phyloP scores from a whole-genome alignment of 2,113 vertebrate species.

The Corynorhinus townsendii region DNA sequence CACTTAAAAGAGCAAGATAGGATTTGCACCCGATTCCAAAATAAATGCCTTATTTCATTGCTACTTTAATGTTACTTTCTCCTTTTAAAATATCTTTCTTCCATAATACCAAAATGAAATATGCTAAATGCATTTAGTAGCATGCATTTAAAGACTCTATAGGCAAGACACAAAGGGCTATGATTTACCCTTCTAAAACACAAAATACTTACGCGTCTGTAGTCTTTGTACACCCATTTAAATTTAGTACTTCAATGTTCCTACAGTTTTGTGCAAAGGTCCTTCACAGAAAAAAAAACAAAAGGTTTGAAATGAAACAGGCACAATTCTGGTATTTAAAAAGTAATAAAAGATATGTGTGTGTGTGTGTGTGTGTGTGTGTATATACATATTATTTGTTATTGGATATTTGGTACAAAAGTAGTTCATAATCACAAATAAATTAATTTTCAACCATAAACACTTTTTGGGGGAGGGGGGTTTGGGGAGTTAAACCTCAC shows the following conservation, averaged over 20 bases:
- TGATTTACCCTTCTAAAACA: neutral
- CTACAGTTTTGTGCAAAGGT: slow-evolving; percentile 99
- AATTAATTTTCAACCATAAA: neutral
- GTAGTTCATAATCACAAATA: neutral
- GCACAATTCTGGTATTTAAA: accelerated
- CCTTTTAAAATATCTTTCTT: slow-evolving; percentile 11
- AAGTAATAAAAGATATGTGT: neutral
- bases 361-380: no score
- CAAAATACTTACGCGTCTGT: slow-evolving; percentile 89
- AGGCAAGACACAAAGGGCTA: neutral
- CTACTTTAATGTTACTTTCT: neutral
- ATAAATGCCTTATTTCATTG: neutral
- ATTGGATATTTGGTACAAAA: neutral
- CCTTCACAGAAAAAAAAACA: slow-evolving; percentile 77
- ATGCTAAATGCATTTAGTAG: neutral
- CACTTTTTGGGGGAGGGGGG: no score
- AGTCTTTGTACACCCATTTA: slow-evolving; percentile 99
- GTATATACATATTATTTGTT: neutral
- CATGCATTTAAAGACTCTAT: neutral
- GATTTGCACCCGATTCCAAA: slow-evolving; percentile 15
- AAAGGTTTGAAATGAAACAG: slow-evolving; percentile 32
- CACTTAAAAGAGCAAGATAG: neutral
- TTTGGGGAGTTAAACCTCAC: no score
- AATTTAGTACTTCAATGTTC: slow-evolving; percentile 96
- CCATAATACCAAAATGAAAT: slow-evolving; percentile 19